Percentiles rank a stretch among this genome's conserved stretches.
These are phyloP conservation scores for Anseranas semipalmata DNA, from an alignment of 2,113 vertebrate genomes.

Conservation along the genomic window DNA sequence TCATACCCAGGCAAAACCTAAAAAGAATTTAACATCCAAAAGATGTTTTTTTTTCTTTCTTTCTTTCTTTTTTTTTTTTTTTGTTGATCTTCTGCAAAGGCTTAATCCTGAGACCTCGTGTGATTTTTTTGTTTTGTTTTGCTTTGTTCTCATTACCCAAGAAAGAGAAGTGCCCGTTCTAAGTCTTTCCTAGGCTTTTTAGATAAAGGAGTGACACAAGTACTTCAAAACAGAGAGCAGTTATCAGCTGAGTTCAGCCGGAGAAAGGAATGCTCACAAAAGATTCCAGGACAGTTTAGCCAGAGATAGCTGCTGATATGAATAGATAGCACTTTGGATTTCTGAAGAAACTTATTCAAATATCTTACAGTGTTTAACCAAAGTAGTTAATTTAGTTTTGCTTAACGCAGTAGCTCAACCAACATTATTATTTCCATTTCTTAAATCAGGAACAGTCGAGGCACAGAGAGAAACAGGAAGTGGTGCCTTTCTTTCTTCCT, in stretches of 20 bases:
- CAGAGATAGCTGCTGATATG: slow-evolving; percentile 2
- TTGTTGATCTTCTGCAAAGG: not conserved
- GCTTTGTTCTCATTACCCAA: not conserved
- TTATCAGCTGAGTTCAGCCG: not conserved
- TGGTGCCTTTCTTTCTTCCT: slow-evolving; percentile 28
- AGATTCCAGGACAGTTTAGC: slow-evolving; percentile 41
- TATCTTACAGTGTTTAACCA: not conserved
- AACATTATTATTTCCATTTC: slow-evolving; percentile 33
- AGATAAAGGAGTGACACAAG: not conserved
- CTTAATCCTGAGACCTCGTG: not conserved
- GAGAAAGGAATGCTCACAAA: not conserved
- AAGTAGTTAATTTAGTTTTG: slow-evolving; percentile 27
- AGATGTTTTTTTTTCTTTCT: not conserved
- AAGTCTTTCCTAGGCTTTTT: not conserved
- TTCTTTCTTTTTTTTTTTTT: not conserved
- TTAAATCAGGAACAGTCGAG: slow-evolving; percentile 11
- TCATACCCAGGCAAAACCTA: not conserved
- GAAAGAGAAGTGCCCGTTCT: not conserved
- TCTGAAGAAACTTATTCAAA: slow-evolving; percentile 34
- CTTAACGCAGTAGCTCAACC: slow-evolving; percentile 5
- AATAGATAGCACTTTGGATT: slow-evolving; percentile 21
- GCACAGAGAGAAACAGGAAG: slow-evolving; percentile 31
- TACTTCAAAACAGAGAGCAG: slow-evolving; percentile 32
- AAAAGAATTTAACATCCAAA: not conserved
- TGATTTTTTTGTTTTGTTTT: not conserved